Evolutionary conservation across 2,888 invertebrate species (phyloP).

Genomic region (Cerastis leucographa): DNA sequence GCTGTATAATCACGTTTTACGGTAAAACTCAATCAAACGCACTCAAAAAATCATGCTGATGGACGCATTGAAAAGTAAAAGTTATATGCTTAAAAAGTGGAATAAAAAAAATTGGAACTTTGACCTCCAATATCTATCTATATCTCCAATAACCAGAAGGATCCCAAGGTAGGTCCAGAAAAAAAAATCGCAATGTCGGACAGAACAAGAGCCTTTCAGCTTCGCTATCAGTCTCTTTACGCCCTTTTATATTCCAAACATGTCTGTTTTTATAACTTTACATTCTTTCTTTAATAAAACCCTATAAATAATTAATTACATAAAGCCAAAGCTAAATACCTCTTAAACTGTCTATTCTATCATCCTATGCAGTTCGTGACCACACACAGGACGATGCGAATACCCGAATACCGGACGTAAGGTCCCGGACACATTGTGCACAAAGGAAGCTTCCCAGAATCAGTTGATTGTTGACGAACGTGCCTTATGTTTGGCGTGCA

Average conservation of each 20-base stretch:
- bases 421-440: conserved; percentile 48
- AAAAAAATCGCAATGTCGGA: too few relatives aligned
- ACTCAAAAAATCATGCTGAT: too few relatives aligned
- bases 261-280: not conserved
- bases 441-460: conserved; percentile 64
- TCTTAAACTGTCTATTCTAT: conserved; percentile 22
- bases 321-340: conserved; percentile 28
- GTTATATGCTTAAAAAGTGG: too few relatives aligned
- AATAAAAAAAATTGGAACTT: too few relatives aligned
- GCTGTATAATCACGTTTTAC: too few relatives aligned
- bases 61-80: too few relatives aligned
- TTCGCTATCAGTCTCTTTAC: too few relatives aligned
- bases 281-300: conserved; percentile 12
- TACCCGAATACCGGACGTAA: conserved; percentile 61
- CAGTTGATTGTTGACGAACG: conserved; percentile 58
- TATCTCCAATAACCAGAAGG: too few relatives aligned
- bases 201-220: too few relatives aligned
- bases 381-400: conserved; percentile 56
- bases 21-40: too few relatives aligned
- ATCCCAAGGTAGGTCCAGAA: too few relatives aligned
- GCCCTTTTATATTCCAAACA: not conserved
- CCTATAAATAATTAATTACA: conserved; percentile 46
- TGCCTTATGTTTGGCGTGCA: conserved; percentile 43
- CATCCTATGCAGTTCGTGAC: conserved; percentile 56
- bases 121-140: too few relatives aligned